Evolutionary conservation across 2,797 vertebrate genomes (phyloP).

Genomic region (Chromobotia macracanthus): DNA sequence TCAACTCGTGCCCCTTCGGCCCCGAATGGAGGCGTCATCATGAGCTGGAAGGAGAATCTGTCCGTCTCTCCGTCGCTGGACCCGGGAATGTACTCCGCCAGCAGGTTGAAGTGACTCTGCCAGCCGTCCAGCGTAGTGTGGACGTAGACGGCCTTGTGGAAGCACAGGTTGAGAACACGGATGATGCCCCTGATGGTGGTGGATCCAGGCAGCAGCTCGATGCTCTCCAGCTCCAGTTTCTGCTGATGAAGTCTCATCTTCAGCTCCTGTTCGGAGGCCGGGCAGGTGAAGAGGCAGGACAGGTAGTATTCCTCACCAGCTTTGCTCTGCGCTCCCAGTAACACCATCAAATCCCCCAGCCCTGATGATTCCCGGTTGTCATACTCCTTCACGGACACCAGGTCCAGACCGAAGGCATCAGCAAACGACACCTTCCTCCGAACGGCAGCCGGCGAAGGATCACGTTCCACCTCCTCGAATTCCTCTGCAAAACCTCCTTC

Average conservation of each 20-base stretch:
- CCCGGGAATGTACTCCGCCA: constrained; percentile 89
- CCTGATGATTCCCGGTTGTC: constrained; percentile 74
- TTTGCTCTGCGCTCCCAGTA: constrained; percentile 3
- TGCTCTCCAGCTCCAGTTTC: constrained; percentile 85
- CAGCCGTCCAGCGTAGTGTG: constrained; percentile 86
- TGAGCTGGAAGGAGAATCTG: constrained; percentile 88
- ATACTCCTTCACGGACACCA: constrained; percentile 96
- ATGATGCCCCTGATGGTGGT: constrained; percentile 84
- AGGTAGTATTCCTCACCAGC: constrained; percentile 82
- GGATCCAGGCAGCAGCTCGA: constrained; percentile 81
- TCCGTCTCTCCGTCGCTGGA: constrained; percentile 90
- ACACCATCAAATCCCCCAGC: neutral
- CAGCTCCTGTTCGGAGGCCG: constrained; percentile 82
- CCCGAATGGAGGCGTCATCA: constrained; percentile 83
- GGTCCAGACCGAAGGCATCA: constrained; percentile 90
- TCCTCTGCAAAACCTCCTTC: constrained; percentile 76
- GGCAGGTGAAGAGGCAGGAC: constrained; percentile 82
- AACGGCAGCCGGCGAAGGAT: constrained; percentile 68
- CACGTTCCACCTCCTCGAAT: constrained; percentile 82
- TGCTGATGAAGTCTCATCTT: constrained; percentile 79
- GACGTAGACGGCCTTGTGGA: constrained; percentile 85
- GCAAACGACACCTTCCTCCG: constrained; percentile 94
- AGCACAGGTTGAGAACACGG: constrained; percentile 91
- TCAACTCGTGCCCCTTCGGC: constrained; percentile 83
- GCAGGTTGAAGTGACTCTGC: constrained; percentile 86